Conservation (phyloP, 2,888 invertebrate genomes). For the Pogonocherus hispidulus region DNA sequence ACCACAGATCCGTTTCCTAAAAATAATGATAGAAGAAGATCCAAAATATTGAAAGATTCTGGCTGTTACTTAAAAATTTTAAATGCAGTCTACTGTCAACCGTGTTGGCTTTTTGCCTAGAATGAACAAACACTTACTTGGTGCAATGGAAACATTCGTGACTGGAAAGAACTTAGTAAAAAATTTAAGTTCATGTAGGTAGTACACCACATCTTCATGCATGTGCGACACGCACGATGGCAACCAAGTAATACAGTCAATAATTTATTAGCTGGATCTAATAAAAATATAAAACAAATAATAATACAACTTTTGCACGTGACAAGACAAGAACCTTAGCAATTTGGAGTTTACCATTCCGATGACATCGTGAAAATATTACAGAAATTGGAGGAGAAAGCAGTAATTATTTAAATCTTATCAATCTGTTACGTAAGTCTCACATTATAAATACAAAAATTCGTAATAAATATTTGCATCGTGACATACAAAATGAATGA, state of each 20-base stretch:
- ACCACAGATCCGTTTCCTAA: not conserved
- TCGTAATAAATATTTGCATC: too few species aligned
- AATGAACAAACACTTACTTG: too few species aligned
- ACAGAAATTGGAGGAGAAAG: too few species aligned
- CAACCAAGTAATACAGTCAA: not conserved
- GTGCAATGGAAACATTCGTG: not conserved
- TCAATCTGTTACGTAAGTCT: too few species aligned
- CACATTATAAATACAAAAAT: too few species aligned
- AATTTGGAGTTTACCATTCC: too few species aligned
- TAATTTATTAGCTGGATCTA: not conserved
- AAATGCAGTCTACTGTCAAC: too few species aligned
- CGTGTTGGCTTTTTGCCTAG: too few species aligned
- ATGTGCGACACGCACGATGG: not conserved
- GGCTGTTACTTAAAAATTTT: not conserved
- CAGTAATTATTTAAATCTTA: too few species aligned
- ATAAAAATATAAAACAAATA: not conserved
- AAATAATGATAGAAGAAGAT: slow-evolving; percentile 1
- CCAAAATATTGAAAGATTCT: slow-evolving; percentile 3
- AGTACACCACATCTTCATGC: not conserved
- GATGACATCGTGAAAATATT: too few species aligned
- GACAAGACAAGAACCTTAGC: too few species aligned
- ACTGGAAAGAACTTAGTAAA: not conserved
- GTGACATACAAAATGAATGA: slow-evolving; percentile 28
- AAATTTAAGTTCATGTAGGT: not conserved
- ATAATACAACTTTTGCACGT: not conserved